A percentile compares a stretch with the other conserved stretches of the same genome.
phyloP scores from a whole-genome alignment of 2,888 invertebrate species.

The Agrochola lychnidis region DNA sequence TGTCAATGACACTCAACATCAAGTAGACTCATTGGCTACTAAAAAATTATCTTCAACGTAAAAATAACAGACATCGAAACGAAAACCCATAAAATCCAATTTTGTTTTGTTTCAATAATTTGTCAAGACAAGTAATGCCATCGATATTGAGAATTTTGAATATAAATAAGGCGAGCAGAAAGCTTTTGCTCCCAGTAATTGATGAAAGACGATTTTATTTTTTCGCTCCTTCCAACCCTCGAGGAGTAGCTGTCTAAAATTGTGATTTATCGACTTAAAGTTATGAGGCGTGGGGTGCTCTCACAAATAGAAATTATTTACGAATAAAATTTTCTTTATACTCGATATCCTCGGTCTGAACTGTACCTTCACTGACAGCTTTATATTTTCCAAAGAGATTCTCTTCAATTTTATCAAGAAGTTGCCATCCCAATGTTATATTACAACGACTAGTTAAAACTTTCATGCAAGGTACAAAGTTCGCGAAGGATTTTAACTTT shows the following conservation, averaged over 20 bases:
- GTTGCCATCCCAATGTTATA: slow-evolving; percentile 39
- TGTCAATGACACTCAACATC: slow-evolving; percentile 19
- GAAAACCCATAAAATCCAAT: slow-evolving; percentile 55
- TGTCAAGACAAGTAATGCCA: slow-evolving; percentile 64
- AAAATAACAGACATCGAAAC: slow-evolving; percentile 42
- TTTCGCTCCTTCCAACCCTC: slow-evolving; percentile 74
- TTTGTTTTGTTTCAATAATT: slow-evolving; percentile 66
- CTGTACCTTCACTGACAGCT: slow-evolving; percentile 19
- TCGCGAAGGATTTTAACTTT: slow-evolving; percentile 54
- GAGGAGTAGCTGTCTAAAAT: slow-evolving; percentile 80
- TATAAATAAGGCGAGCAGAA: slow-evolving; percentile 70
- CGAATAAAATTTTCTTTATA: slow-evolving; percentile 70
- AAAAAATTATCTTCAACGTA: slow-evolving; percentile 25
- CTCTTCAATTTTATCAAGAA: slow-evolving; percentile 58
- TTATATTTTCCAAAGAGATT: slow-evolving; percentile 35
- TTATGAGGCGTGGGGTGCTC: slow-evolving; percentile 76
- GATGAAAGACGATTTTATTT: slow-evolving; percentile 80
- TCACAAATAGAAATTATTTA: slow-evolving; percentile 72
- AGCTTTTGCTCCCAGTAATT: slow-evolving; percentile 77
- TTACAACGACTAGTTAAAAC: slow-evolving; percentile 60
- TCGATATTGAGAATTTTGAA: slow-evolving; percentile 72
- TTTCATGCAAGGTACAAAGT: slow-evolving; percentile 57
- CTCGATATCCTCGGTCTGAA: slow-evolving; percentile 13
- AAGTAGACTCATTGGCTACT: slow-evolving; percentile 25
- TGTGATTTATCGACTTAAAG: slow-evolving; percentile 84